These are phyloP conservation scores for Ficedula albicollis DNA, from an alignment of 2,797 vertebrate species.

Conservation along the genomic window DNA sequence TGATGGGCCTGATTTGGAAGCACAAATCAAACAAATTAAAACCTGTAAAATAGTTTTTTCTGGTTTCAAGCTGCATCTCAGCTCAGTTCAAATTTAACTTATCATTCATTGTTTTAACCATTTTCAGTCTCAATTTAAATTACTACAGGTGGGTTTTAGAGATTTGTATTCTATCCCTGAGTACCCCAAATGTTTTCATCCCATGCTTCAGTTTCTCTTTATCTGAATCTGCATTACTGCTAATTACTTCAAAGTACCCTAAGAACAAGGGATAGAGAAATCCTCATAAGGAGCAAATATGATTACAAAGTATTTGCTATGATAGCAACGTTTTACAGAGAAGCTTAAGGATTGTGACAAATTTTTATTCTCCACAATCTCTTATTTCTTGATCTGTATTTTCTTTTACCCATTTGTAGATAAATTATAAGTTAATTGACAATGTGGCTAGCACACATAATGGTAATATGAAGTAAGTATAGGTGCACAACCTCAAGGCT, in stretches of 20 bases:
- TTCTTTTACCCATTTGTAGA: neutral
- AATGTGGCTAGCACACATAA: neutral
- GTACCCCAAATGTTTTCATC: neutral
- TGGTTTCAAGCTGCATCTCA: neutral
- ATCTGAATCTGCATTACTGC: neutral
- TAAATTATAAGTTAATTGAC: neutral
- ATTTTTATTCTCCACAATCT: neutral
- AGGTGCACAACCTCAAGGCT: neutral
- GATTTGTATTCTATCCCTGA: neutral
- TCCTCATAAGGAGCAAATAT: neutral
- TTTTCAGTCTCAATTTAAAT: neutral
- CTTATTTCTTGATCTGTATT: neutral
- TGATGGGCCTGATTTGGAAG: neutral
- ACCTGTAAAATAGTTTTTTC: neutral
- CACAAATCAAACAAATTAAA: slow-evolving; percentile 18
- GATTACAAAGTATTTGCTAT: neutral
- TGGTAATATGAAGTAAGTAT: neutral
- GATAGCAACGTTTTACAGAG: neutral
- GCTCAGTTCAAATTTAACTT: neutral
- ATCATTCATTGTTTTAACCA: neutral
- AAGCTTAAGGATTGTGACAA: neutral
- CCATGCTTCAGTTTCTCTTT: neutral
- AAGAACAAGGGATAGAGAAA: neutral
- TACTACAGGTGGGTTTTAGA: neutral
- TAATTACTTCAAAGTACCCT: neutral